Evolutionary conservation across 2,113 vertebrate genomes (phyloP), one percentile per base, ranked within the genome.

Genomic region (Nettapus auritus): DNA sequence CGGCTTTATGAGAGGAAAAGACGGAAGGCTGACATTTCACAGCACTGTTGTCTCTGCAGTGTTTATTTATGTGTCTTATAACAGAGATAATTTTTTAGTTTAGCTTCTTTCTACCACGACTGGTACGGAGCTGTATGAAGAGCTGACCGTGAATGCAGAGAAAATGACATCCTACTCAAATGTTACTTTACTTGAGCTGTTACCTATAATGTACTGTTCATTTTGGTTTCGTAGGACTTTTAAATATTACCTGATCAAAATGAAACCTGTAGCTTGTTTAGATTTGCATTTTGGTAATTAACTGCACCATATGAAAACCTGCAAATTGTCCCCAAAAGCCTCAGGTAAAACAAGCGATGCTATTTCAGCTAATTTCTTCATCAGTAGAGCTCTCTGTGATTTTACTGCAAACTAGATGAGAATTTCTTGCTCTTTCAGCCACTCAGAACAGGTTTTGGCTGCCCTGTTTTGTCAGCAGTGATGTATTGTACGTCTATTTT

Each of bases 201-300:
- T 53, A 10, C 3, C 50, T 36, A 20, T 6, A 9, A 31, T 0
- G 2, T 11, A 1, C 33, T 36, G 4, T 23, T 67, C 14, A 1
- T 15, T 95, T 79, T 5, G 15, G 13, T 5, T 70, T 44, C 57
- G 21, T 42, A 31, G 59, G 44, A 6, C 60, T 68, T 57, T 13
- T 7, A 70, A 36, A 53, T 36, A 9, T 40, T 52, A 12, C 31
- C 11, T 0, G 1, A 4, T 52, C 46, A 48, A 48, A 48, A 48
- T 12, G 5, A 33, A 70, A 11, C 33, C 25, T 3, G 4, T 53
- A 36, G 5, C 57, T 77, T 46, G 18, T 34, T 82, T 66, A 10
- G 31, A 70, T 66, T 87, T 50, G 15, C 12, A 2, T 25, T 81
- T 79, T 36, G 6, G 17, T 44, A 16, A 16, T 52, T 69, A 29